Percentiles rank a stretch among this genome's conserved stretches.
These are phyloP conservation scores for Calameuta filiformis DNA, from an alignment of 2,888 invertebrate genomes.

Conservation along the genomic window DNA sequence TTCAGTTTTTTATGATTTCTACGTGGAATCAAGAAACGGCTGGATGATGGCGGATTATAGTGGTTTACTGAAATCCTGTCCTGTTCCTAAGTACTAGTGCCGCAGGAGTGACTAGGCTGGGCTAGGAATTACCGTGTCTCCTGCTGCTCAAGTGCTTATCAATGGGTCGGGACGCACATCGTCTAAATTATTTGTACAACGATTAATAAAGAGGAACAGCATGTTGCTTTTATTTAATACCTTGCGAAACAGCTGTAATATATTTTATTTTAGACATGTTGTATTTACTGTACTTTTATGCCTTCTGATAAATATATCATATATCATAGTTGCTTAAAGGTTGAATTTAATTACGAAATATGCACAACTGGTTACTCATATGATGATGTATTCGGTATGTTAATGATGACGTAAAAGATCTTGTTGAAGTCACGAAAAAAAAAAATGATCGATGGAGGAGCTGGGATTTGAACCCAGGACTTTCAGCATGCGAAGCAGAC, in stretches of 20 bases:
- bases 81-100: conserved; percentile 94
- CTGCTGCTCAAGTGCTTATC: conserved; percentile 94
- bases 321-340: background rate
- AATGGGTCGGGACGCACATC: conserved; percentile 71
- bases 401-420: background rate
- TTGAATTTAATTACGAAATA: background rate
- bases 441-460: conserved; percentile 46
- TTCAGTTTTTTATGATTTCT: background rate
- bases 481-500: conserved; percentile 67
- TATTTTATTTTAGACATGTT: background rate
- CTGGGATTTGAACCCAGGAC: conserved; percentile 67
- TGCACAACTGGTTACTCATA: background rate
- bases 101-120: conserved; percentile 81
- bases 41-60: background rate
- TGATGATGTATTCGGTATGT: background rate
- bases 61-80: conserved; percentile 65
- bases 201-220: background rate
- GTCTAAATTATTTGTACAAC: background rate
- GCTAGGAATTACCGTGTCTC: conserved; percentile 70
- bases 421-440: conserved; percentile 11
- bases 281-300: background rate
- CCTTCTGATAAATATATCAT: background rate
- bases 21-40: background rate
- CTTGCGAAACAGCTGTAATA: background rate
- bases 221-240: background rate